These are phyloP conservation scores for Todus mexicanus DNA, from an alignment of 2,797 vertebrate species.

Conservation along the genomic window DNA sequence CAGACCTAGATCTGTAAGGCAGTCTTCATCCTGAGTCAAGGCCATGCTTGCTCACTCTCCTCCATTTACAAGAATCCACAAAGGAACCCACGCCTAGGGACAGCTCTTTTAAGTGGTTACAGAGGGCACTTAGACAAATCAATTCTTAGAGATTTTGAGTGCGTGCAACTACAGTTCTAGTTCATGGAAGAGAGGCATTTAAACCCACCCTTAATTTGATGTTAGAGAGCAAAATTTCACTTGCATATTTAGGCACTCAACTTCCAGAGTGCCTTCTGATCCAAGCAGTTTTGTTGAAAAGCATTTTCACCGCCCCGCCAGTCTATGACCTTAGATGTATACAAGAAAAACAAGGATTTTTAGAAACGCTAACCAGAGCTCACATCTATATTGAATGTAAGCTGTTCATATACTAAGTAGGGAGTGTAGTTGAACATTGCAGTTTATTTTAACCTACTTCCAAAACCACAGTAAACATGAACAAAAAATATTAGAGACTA, in stretches of 20 bases:
- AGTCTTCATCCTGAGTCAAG: not conserved
- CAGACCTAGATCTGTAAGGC: not conserved
- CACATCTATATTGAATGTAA: not conserved
- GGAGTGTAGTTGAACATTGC: not conserved
- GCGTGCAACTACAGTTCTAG: not conserved
- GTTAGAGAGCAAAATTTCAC: not conserved
- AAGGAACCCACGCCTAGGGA: not conserved
- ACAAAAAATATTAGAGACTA: not conserved
- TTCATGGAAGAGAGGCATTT: not conserved
- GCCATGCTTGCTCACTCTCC: not conserved
- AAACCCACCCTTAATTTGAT: not conserved
- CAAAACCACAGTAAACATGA: not conserved
- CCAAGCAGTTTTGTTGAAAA: not conserved
- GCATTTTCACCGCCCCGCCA: not conserved
- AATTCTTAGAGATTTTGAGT: not conserved
- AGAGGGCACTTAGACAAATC: not conserved
- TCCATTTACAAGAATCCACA: not conserved
- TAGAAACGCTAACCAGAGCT: not conserved
- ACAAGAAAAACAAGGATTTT: not conserved
- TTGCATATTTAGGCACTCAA: not conserved
- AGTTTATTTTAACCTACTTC: not conserved
- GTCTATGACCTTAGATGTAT: not conserved
- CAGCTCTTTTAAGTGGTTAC: not conserved
- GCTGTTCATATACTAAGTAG: not conserved
- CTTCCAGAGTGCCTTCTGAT: not conserved